These are phyloP conservation scores for Sardina pilchardus DNA, from an alignment of 2,113 vertebrate species.

Conservation along the genomic window DNA sequence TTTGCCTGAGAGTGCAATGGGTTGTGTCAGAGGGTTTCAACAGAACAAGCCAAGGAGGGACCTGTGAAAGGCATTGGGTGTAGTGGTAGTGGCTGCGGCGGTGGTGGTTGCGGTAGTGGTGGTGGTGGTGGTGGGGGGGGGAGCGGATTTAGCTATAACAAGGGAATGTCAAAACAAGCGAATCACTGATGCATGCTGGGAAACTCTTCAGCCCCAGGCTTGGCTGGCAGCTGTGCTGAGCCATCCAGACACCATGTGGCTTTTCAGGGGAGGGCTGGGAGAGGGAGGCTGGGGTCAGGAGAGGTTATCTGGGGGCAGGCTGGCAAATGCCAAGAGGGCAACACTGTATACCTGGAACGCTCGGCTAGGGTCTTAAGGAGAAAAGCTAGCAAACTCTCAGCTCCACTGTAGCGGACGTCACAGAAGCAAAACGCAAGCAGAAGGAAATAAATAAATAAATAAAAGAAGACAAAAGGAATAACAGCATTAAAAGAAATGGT, in stretches of 20 bases:
- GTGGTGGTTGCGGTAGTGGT: neutral
- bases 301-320: neutral
- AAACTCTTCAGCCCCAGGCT: neutral
- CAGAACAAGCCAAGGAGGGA: neutral
- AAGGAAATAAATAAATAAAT: constrained; percentile 26
- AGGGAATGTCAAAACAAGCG: neutral
- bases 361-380: constrained; percentile 71
- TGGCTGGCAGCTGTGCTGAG: neutral
- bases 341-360: constrained; percentile 69
- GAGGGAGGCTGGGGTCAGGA: constrained; percentile 14
- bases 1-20: neutral
- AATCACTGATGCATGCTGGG: constrained; percentile 12
- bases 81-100: neutral
- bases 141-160: neutral
- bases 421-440: constrained; percentile 33
- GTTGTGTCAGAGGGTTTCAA: neutral
- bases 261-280: neutral
- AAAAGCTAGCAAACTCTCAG: constrained; percentile 72
- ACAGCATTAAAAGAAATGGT: neutral
- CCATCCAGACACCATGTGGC: neutral
- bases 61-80: neutral
- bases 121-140: neutral
- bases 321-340: constrained; percentile 27
- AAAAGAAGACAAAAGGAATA: constrained; percentile 53
- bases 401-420: constrained; percentile 68